A percentile compares a stretch with the other conserved stretches of the same genome.
Evolutionary conservation across 2,797 vertebrate genomes (phyloP).

Genomic region (Ficedula albicollis): DNA sequence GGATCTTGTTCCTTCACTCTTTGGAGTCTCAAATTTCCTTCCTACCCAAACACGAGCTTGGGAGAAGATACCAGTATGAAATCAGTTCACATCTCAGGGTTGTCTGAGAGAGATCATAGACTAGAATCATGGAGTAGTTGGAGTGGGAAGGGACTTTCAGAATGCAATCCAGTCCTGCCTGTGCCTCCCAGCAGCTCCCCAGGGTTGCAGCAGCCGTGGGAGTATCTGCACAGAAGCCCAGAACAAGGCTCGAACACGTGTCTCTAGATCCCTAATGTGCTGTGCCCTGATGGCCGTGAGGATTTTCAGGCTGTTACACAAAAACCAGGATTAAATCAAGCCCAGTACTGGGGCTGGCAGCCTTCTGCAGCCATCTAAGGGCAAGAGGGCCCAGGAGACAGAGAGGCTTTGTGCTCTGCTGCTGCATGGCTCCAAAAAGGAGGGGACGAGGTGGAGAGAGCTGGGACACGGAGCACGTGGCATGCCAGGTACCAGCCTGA

Average conservation of each 20-base stretch:
- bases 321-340: slow-evolving; percentile 1
- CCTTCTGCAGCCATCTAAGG: neutral
- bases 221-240: neutral
- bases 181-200: neutral
- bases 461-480: neutral
- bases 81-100: neutral
- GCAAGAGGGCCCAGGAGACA: neutral
- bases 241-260: neutral
- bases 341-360: neutral
- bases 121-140: neutral
- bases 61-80: neutral
- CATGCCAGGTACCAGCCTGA: neutral
- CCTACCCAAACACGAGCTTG: neutral
- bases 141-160: neutral
- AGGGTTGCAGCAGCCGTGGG: rapidly evolving
- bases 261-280: neutral
- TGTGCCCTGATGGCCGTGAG: neutral
- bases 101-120: neutral
- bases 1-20: neutral
- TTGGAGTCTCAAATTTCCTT: neutral
- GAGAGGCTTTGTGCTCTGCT: neutral
- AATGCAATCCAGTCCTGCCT: neutral
- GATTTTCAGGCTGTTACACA: neutral
- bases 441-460: neutral
- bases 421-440: neutral